Conservation (phyloP, 2,888 invertebrate genomes). For the Hyalella azteca region DNA sequence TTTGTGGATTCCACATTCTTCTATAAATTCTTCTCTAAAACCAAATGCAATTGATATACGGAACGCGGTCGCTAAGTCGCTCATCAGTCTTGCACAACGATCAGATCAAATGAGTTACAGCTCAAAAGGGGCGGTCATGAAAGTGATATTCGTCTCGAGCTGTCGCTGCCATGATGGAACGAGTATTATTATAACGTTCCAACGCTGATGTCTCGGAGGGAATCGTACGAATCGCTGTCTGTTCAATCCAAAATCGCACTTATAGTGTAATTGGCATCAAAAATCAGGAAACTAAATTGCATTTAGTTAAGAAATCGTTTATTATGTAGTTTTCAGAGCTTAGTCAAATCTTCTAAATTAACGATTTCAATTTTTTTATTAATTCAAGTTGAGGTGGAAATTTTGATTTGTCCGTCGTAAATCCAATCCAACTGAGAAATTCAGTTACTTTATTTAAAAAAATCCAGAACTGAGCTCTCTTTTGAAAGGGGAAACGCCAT, state of each 20-base stretch:
- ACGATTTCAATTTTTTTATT: background rate
- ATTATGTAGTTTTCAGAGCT: background rate
- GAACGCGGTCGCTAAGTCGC: background rate
- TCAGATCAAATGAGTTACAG: constrained; percentile 7
- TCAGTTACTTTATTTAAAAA: too few species aligned
- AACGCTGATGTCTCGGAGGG: background rate
- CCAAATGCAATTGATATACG: too few species aligned
- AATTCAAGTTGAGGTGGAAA: background rate
- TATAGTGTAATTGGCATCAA: too few species aligned
- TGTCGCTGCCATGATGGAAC: background rate
- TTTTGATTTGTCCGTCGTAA: too few species aligned
- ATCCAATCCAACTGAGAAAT: too few species aligned
- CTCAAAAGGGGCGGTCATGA: constrained; percentile 12
- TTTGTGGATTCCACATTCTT: too few species aligned
- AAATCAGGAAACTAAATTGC: too few species aligned
- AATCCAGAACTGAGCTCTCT: too few species aligned
- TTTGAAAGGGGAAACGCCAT: too few species aligned
- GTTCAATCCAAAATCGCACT: too few species aligned
- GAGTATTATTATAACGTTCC: background rate
- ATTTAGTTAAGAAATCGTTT: too few species aligned
- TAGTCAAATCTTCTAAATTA: background rate
- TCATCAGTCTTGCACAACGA: background rate
- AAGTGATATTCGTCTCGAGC: background rate
- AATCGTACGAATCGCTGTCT: background rate
- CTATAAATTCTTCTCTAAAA: too few species aligned